A percentile compares a stretch with the other conserved stretches of the same genome.
phyloP scores from a whole-genome alignment of 1,140 invertebrate species.

The Sogatella furcifera region DNA sequence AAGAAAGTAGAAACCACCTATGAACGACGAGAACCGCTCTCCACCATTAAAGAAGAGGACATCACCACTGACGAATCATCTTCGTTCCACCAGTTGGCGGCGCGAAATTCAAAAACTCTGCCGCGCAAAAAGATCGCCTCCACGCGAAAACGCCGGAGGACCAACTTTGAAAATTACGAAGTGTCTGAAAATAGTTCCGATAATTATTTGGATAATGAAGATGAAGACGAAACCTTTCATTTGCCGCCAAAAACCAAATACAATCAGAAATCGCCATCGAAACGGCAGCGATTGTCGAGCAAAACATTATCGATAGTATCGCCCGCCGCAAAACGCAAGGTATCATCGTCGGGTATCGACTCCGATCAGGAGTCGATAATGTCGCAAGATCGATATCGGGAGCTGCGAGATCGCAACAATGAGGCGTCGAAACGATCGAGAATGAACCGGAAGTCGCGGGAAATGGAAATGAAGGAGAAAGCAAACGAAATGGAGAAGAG shows the following conservation, averaged over 20 bases:
- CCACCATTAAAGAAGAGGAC: too few species aligned
- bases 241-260: neutral
- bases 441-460: slow-evolving; percentile 57
- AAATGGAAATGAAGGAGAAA: slow-evolving; percentile 34
- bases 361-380: slow-evolving; percentile 10
- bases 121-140: too few species aligned
- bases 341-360: neutral
- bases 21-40: too few species aligned
- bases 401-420: slow-evolving; percentile 61
- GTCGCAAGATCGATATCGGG: slow-evolving; percentile 40
- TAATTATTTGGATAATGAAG: neutral
- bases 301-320: neutral
- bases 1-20: too few species aligned
- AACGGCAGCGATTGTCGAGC: neutral
- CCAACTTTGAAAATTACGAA: neutral
- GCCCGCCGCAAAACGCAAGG: neutral
- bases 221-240: neutral
- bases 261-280: neutral
- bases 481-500: slow-evolving; percentile 33
- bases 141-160: too few species aligned
- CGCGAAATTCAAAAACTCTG: too few species aligned
- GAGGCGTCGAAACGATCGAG: slow-evolving; percentile 59
- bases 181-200: neutral
- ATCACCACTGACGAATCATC: too few species aligned
- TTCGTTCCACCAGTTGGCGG: too few species aligned